A percentile compares a stretch with the other conserved stretches of the same genome.
phyloP scores from a whole-genome alignment of 2,113 vertebrate genomes.

The Osmerus eperlanus region DNA sequence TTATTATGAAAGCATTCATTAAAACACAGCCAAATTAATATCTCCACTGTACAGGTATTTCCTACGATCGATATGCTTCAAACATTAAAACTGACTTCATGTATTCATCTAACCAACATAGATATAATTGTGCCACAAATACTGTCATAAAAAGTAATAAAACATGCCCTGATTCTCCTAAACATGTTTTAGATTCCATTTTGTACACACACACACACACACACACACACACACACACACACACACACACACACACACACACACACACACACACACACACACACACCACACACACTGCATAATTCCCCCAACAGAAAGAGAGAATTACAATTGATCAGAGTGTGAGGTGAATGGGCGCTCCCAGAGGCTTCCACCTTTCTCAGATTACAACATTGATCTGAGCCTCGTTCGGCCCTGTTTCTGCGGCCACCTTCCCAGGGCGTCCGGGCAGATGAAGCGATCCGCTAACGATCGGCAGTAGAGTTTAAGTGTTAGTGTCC shows the following conservation, averaged over 20 bases:
- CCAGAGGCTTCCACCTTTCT: constrained; percentile 54
- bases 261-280: constrained; percentile 7
- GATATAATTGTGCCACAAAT: too few relatives aligned
- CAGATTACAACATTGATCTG: constrained; percentile 68
- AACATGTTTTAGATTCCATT: too few relatives aligned
- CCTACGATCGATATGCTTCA: too few relatives aligned
- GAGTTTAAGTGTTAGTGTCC: constrained; percentile 23
- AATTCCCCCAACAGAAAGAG: constrained; percentile 62
- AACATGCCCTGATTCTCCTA: too few relatives aligned
- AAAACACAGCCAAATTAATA: neutral
- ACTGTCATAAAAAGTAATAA: too few relatives aligned
- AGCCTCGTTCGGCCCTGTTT: constrained; percentile 25
- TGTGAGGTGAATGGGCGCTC: constrained; percentile 54
- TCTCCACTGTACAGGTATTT: neutral
- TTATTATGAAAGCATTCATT: too few relatives aligned
- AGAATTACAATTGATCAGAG: constrained; percentile 70
- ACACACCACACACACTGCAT: constrained; percentile 37
- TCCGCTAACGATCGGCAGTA: constrained; percentile 18
- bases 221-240: neutral
- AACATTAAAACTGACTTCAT: too few relatives aligned
- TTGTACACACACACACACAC: neutral
- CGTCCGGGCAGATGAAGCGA: neutral
- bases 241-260: constrained; percentile 8
- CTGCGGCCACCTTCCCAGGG: neutral
- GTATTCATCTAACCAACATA: too few relatives aligned